Evolutionary conservation across 2,888 invertebrate genomes (phyloP).

Genomic region (Tiliacea citrago): DNA sequence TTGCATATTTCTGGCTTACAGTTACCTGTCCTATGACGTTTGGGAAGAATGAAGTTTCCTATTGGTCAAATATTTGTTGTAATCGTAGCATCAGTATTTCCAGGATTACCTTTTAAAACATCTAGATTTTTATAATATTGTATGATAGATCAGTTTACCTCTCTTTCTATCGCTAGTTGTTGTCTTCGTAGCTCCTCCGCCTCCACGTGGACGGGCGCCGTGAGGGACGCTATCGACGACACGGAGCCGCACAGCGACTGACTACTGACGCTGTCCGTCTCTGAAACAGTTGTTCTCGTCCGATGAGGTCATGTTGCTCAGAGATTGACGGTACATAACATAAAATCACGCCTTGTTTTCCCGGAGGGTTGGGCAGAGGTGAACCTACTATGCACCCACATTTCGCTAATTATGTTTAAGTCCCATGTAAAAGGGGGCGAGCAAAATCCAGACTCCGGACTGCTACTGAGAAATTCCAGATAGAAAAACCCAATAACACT

Average conservation of each 20-base stretch:
- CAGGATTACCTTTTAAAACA: not conserved
- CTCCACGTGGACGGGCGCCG: slow-evolving; percentile 77
- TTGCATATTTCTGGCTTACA: not conserved
- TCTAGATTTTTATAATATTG: not conserved
- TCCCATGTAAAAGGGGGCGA: not conserved
- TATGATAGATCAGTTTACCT: slow-evolving; percentile 72
- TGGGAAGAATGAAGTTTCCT: not conserved
- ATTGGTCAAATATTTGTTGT: not conserved
- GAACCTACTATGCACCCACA: not conserved
- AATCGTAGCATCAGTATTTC: too few species aligned
- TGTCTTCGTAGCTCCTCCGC: slow-evolving; percentile 85
- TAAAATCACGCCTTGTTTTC: not conserved
- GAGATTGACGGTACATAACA: not conserved
- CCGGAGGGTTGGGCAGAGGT: too few species aligned
- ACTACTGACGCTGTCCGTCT: slow-evolving; percentile 66
- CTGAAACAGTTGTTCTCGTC: slow-evolving; percentile 51
- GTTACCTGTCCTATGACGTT: too few species aligned
- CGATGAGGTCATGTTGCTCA: not conserved
- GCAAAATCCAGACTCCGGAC: not conserved
- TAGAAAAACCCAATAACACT: not conserved
- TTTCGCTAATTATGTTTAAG: not conserved
- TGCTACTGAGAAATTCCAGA: not conserved
- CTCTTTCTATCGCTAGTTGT: slow-evolving; percentile 86
- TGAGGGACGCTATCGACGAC: slow-evolving; percentile 66
- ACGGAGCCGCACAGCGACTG: slow-evolving; percentile 58